phyloP scores from a whole-genome alignment of 2,797 vertebrate genomes.

The Enteromius radiatus region DNA sequence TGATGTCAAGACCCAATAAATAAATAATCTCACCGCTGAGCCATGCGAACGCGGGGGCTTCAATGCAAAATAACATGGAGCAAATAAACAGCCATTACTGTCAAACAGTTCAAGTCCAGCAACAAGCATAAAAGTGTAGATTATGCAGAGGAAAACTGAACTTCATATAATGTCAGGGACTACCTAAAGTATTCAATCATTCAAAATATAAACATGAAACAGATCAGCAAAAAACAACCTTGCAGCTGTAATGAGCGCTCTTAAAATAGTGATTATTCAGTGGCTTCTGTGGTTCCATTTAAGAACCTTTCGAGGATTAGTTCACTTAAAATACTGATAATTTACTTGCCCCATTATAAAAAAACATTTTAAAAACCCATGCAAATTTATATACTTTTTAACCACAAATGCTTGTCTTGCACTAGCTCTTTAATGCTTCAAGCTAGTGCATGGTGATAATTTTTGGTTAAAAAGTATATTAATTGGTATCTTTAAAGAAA shows the following conservation, averaged over 20 bases:
- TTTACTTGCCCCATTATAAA: not conserved
- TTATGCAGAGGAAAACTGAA: not conserved
- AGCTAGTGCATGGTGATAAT: not conserved
- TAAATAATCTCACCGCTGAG: conserved; percentile 26
- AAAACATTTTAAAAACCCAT: too few species aligned
- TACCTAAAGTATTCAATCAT: not conserved
- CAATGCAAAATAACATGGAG: conserved; percentile 29
- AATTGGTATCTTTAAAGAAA: not conserved
- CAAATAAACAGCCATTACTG: conserved; percentile 45
- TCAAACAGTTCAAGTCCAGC: conserved; percentile 18
- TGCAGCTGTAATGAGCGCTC: not conserved
- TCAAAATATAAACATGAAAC: not conserved
- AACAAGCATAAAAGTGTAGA: not conserved
- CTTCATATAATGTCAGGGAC: not conserved
- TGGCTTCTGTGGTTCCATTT: not conserved
- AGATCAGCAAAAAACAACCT: not conserved
- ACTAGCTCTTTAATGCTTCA: not conserved
- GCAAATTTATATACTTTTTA: not conserved
- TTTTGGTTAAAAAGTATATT: not conserved
- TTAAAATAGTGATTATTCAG: not conserved
- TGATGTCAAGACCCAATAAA: conserved; percentile 43
- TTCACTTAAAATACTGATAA: not conserved
- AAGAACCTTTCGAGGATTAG: not conserved
- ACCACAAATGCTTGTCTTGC: not conserved
- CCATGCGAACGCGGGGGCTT: conserved; percentile 16